Base-by-base conservation (phyloP, 2,888 invertebrate species). In the Sipha maydis region DNA sequence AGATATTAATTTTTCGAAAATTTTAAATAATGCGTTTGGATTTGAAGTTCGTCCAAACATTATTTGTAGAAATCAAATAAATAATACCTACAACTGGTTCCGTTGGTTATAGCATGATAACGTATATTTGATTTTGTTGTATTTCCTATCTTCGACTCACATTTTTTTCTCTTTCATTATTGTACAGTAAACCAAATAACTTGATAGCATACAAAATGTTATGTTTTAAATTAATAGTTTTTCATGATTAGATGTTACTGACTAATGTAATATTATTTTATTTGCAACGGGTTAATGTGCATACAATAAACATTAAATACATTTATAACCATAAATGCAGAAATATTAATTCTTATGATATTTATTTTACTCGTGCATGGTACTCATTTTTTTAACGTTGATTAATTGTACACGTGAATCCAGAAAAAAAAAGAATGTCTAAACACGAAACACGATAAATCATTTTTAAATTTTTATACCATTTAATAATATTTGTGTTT, bases 171-270 rank as follows among this genome's bases (percentile, higher is more conserved):
- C 38, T 3, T 41, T 5, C 7, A 41, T 7, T 3, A 41, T 9
- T 14, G 48, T 14, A 14, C 14, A 48, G 48, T 14, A 14, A 14
- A 11, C 14, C 7, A 41, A 56, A 31, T 3, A 21, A 71, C 48
- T n/a, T 8, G 31, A 41, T 25, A 4, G 34, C 83, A 34, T 73
- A 25, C 56, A 56, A 73, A 71, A 34, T 14, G 19, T 48, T 71
- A 82, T 31, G 5, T n/a, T 61, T 56, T 56, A 34, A 73, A 83
- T 73, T 67, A 61, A 83, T 73, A 31, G 54, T 54, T 83, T 54
- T 34, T 34, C 7, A 19, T 21, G 31, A 21, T 25, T 31, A 48
- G 28, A 7, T 61, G 25, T 25, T 11, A 7, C 25, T 41, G 71
- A 31, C 25, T 17, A 31, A 31, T 54, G 31, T 19, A 28, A n/a